Base-by-base conservation (phyloP, 2,888 invertebrate genomes). In the Heteromurus nitidus region DNA sequence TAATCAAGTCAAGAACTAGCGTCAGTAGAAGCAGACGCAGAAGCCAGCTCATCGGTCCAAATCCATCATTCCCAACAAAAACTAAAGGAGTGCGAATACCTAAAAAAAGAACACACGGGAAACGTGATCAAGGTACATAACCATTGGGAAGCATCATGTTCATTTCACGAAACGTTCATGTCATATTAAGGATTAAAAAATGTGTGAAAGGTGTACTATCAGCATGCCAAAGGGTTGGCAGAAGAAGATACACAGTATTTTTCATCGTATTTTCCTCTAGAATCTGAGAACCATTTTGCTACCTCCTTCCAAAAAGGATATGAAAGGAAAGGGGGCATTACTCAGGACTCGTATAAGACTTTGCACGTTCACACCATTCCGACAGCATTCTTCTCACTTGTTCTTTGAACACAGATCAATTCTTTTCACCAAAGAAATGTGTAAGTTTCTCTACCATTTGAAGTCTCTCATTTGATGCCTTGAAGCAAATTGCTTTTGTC, bases 391-490 rank as follows among this genome's bases (percentile, higher is more conserved):
- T 18, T 20, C 31, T 13, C n/a, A 7, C n/a, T 50, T 50, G 50
- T 50, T 24, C 62, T 62, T 58, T 31, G 62, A 62, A 62, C 31
- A 62, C 30, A 30, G 62, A 62, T 62, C 30, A 62, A 62, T 62
- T 62, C 62, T 31, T 62, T 16, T 62, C 30, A 16, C 9, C 62
- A 31, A 3, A n/a, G n/a, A n/a, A n/a, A n/a, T n/a, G n/a, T n/a
- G n/a, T n/a, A n/a, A n/a, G n/a, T n/a, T n/a, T n/a, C n/a, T n/a
- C n/a, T n/a, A n/a, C n/a, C n/a, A n/a, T n/a, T n/a, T n/a, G n/a
- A n/a, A n/a, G n/a, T n/a, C n/a, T n/a, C n/a, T n/a, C n/a, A n/a
- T n/a, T n/a, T n/a, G n/a, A n/a, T n/a, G n/a, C n/a, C n/a, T n/a
- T n/a, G n/a, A n/a, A n/a, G n/a, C n/a, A n/a, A n/a, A n/a, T n/a